Evolutionary conservation across 2,113 vertebrate species (phyloP).

Genomic region (Actenoides lindsayi): DNA sequence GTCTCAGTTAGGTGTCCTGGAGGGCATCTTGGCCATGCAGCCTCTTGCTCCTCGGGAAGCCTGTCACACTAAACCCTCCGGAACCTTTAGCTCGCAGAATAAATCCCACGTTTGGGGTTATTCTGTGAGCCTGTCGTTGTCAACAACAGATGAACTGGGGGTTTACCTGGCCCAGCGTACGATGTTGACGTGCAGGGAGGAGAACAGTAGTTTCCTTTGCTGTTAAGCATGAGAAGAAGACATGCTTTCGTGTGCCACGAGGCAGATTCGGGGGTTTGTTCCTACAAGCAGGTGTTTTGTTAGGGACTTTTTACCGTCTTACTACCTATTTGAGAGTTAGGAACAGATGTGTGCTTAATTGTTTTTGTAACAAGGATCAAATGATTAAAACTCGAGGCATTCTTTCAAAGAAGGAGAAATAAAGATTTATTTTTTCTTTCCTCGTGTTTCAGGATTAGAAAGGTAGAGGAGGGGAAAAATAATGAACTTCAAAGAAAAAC

Average conservation of each 20-base stretch:
- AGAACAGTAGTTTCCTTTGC: not conserved
- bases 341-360: not conserved
- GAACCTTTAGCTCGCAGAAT: not conserved
- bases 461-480: not conserved
- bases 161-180: not conserved
- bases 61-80: not conserved
- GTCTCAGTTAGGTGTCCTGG: not conserved
- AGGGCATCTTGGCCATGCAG: not conserved
- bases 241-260: not conserved
- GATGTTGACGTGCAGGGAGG: not conserved
- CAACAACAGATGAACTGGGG: not conserved
- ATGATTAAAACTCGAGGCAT: not conserved
- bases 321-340: not conserved
- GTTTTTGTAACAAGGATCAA: not conserved
- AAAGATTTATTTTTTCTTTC: not conserved
- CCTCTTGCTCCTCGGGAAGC: not conserved
- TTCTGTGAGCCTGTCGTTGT: not conserved
- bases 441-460: not conserved
- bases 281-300: not conserved
- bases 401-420: not conserved
- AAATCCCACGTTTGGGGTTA: not conserved
- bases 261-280: not conserved
- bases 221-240: not conserved
- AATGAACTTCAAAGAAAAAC: not conserved
- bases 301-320: not conserved